Percentiles rank a stretch among this genome's conserved stretches.
These are phyloP conservation scores for Myotis planiceps DNA, from an alignment of 2,797 vertebrate species.

Conservation along the genomic window DNA sequence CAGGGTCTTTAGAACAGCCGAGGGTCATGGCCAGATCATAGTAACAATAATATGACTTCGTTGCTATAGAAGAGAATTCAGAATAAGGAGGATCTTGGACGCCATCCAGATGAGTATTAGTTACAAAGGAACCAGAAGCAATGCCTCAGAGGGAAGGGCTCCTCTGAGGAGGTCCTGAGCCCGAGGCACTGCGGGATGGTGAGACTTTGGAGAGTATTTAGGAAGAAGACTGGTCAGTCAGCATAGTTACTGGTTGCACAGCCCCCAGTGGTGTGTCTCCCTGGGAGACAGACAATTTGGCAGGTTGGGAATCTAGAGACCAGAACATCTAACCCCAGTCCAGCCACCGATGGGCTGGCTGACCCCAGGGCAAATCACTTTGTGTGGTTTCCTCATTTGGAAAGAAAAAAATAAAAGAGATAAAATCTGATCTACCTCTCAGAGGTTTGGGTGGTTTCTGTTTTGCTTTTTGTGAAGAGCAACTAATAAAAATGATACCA, in stretches of 20 bases:
- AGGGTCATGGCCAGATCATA: background rate
- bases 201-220: background rate
- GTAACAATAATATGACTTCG: background rate
- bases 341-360: background rate
- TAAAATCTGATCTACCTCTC: constrained; percentile 77
- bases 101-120: background rate
- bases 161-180: background rate
- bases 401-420: constrained; percentile 21
- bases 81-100: background rate
- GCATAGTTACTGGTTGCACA: background rate
- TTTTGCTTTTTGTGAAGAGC: constrained; percentile 77
- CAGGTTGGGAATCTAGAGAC: background rate
- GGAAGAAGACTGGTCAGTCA: background rate
- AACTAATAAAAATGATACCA: constrained; percentile 80
- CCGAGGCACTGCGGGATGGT: accelerated
- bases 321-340: background rate
- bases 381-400: constrained; percentile 61
- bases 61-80: constrained; percentile 18
- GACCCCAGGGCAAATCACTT: constrained; percentile 69
- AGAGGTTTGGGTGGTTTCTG: constrained; percentile 70
- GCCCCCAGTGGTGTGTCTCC: accelerated
- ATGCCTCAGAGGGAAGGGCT: background rate
- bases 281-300: background rate
- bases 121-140: constrained; percentile 23
- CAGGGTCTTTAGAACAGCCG: background rate